Conservation (phyloP, 2,113 vertebrate species). For the Labeo rohita region DNA sequence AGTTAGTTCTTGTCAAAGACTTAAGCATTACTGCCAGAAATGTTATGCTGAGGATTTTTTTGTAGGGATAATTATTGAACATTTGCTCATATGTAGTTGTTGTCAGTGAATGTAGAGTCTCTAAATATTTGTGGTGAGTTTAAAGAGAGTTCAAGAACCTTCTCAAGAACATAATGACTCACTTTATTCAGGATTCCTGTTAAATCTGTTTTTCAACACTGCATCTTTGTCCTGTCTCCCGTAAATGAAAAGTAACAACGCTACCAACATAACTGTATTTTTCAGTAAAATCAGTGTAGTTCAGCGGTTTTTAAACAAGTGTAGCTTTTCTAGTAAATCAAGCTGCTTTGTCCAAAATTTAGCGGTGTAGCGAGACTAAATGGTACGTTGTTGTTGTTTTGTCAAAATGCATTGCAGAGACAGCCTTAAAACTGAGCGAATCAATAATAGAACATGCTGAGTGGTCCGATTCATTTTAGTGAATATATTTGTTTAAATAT, state of each 20-base stretch:
- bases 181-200: not conserved
- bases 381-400: too few species aligned
- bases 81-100: not conserved
- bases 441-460: not conserved
- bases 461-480: too few species aligned
- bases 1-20: constrained; percentile 5
- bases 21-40: constrained; percentile 21
- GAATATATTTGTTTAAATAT: not conserved
- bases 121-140: not conserved
- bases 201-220: not conserved
- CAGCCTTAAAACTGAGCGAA: not conserved
- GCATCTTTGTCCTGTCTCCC: not conserved
- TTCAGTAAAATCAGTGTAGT: not conserved
- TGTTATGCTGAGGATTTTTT: not conserved
- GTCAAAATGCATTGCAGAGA: too few species aligned
- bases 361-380: too few species aligned
- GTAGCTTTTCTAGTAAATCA: not conserved
- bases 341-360: not conserved
- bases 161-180: not conserved
- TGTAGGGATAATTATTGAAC: constrained; percentile 19
- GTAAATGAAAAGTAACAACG: not conserved
- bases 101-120: not conserved
- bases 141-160: not conserved
- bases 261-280: not conserved
- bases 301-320: not conserved